phyloP scores from a whole-genome alignment of 2,797 vertebrate species.

The Phalanger gymnotis region DNA sequence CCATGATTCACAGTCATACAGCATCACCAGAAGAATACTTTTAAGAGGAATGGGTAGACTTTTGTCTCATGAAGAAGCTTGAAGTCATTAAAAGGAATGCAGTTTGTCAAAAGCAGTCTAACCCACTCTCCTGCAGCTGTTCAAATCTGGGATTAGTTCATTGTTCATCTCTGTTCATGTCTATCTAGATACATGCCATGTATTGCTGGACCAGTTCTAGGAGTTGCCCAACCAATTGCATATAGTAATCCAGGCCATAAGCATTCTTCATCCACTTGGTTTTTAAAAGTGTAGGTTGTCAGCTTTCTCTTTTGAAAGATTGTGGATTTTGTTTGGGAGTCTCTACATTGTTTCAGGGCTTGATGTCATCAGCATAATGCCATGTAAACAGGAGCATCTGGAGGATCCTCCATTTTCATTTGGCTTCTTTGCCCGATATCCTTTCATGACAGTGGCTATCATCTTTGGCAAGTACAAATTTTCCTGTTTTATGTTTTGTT shows the following conservation, averaged over 20 bases:
- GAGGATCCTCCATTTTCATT: neutral
- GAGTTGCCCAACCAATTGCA: neutral
- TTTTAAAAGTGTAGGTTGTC: neutral
- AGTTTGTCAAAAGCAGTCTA: neutral
- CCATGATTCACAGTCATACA: too few relatives aligned
- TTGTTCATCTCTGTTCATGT: neutral
- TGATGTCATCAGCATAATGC: neutral
- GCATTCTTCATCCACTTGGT: neutral
- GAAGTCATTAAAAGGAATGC: neutral
- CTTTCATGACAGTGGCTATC: neutral
- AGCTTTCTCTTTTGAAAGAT: neutral
- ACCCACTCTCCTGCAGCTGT: neutral
- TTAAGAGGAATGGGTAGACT: neutral
- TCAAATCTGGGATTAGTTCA: neutral
- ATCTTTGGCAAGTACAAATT: neutral
- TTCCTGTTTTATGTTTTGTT: neutral
- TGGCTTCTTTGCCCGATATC: neutral
- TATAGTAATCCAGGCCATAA: neutral
- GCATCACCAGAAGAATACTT: neutral
- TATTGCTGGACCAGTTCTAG: neutral
- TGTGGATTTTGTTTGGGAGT: neutral
- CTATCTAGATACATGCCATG: neutral
- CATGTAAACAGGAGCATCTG: neutral
- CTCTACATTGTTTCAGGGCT: neutral
- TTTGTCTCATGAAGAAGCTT: neutral